Conservation (phyloP, 2,113 vertebrate genomes). For the Thinocorus orbignyianus region DNA sequence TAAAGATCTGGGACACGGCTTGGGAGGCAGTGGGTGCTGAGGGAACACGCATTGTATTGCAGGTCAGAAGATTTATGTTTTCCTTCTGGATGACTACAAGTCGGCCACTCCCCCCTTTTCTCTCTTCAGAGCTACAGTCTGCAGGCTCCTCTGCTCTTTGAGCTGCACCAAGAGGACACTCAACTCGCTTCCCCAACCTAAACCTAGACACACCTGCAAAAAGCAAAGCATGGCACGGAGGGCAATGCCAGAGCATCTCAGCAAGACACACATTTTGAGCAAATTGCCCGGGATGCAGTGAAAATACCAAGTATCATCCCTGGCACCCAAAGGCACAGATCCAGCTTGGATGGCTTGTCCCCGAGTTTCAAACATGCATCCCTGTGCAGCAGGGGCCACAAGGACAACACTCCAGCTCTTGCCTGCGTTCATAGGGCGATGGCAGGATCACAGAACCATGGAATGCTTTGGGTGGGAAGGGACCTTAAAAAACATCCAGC, state of each 20-base stretch:
- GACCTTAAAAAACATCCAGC: too few species aligned
- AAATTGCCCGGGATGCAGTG: not conserved
- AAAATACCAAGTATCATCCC: not conserved
- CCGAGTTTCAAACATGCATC: not conserved
- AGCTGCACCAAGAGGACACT: not conserved
- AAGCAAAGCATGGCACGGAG: fast-evolving
- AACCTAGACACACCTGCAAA: not conserved
- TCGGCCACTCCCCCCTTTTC: not conserved
- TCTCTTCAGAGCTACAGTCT: not conserved
- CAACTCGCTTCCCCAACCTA: not conserved
- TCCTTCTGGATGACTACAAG: not conserved
- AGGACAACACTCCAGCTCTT: not conserved
- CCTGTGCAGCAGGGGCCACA: not conserved
- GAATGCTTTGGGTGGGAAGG: too few species aligned
- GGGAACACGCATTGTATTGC: not conserved
- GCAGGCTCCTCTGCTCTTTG: not conserved
- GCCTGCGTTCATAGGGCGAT: not conserved
- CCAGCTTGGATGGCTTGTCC: not conserved
- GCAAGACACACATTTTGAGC: not conserved
- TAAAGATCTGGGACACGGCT: not conserved
- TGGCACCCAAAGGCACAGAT: not conserved
- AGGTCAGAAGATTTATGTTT: not conserved
- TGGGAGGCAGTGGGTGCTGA: not conserved
- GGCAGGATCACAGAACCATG: not conserved
- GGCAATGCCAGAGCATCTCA: not conserved